These are phyloP conservation scores for Haliclona indistincta DNA, from an alignment of 37 sponge, comb jelly and placozoan genomes.

Conservation along the genomic window DNA sequence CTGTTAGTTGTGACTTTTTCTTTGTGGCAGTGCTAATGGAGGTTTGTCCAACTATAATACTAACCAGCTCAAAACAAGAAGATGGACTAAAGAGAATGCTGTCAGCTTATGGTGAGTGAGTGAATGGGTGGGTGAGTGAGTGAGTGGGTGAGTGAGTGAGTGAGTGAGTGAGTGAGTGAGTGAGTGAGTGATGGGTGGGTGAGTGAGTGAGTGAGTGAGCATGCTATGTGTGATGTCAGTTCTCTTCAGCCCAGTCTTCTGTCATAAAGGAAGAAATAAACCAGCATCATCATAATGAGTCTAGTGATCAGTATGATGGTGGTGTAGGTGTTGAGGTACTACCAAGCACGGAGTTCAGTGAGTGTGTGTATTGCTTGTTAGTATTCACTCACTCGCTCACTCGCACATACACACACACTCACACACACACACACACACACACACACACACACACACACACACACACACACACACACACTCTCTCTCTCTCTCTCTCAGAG, in stretches of 20 bases:
- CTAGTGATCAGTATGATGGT: not conserved
- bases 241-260: not conserved
- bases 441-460: too few relatives aligned
- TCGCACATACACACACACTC: too few relatives aligned
- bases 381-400: too few relatives aligned
- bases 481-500: conserved; percentile 6
- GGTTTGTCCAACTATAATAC: conserved; percentile 60
- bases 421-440: too few relatives aligned
- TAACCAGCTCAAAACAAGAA: conserved; percentile 82
- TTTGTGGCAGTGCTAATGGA: conserved; percentile 63
- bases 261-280: not conserved
- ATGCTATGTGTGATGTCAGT: not conserved
- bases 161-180: not conserved
- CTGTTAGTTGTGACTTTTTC: not conserved
- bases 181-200: too few relatives aligned
- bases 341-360: conserved; percentile 80
- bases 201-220: too few relatives aligned
- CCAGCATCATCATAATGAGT: not conserved
- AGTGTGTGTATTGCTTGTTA: not conserved
- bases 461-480: not conserved
- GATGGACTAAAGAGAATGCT: conserved; percentile 52
- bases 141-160: not conserved
- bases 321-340: conserved; percentile 52
- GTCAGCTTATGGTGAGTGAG: conserved; percentile 38
- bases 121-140: too few relatives aligned